Evolutionary conservation across 2,888 invertebrate species (phyloP), one percentile per base, ranked within the genome.

Genomic region (Aleiodes testaceus): DNA sequence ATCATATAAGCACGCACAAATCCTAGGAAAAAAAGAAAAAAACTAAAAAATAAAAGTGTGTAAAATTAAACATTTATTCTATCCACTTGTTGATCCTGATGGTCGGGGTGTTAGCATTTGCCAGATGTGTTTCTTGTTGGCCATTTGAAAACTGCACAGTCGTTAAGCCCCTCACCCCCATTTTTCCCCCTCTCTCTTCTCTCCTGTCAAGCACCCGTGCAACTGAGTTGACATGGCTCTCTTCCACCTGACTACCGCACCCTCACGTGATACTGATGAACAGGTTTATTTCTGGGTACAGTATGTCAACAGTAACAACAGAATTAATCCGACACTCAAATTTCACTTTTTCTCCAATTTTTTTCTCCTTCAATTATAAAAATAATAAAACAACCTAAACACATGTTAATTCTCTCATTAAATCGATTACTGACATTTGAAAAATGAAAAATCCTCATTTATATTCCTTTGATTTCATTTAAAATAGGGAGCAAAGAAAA

Each of bases 11-110:
- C 11, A 36, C 36, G 36, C 36, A 36, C 11, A 9, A 36, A 11
- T 36, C 11, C 36, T 11, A 36, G 36, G 7, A 36, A 36, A 11
- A 11, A 11, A 36, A 36, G 36, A 36, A 36, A 36, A 36, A 36
- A 3, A 36, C 11, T 2, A 9, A 36, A 9, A 36, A 36, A 36
- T 9, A 36, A 36, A 36, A 5, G 9, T 36, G 36, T 36, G 36
- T 36, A 70, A 74, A 75, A 77, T 77, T 75, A 66, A 75, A 72
- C 73, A 74, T 74, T 77, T 61, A 75, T 68, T 66, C 70, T 66
- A 72, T 73, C 67, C 74, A 75, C 77, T 77, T 73, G 77, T 75
- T 74, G 77, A 77, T 74, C 74, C 70, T 70, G 75, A 2, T 36
- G 72, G 67, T 72, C 50, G 36, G 36, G 36, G 36, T 36, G 36